Conservation (phyloP, 2,797 vertebrate species). For the Eleutherodactylus coqui region DNA sequence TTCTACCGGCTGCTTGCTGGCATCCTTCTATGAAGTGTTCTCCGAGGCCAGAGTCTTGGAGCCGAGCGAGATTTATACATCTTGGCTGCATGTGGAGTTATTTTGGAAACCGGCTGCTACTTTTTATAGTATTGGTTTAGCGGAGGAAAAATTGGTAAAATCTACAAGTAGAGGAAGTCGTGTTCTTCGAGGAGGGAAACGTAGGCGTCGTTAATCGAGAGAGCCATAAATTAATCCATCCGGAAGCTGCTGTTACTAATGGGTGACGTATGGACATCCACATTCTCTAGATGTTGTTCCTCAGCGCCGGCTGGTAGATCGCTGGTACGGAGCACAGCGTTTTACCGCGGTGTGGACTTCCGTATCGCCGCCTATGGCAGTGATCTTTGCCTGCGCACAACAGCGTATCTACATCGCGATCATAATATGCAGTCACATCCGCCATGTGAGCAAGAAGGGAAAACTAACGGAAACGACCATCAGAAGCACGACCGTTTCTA, state of each 20-base stretch:
- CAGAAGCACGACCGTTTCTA: not conserved
- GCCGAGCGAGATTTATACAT: conserved; percentile 53
- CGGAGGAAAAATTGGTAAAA: not conserved
- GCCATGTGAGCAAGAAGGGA: too few relatives aligned
- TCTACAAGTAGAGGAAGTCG: conserved; percentile 50
- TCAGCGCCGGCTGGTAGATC: too few relatives aligned
- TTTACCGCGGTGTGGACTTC: too few relatives aligned
- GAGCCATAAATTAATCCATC: conserved; percentile 59
- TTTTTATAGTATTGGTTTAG: conserved; percentile 58
- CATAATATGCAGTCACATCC: too few relatives aligned
- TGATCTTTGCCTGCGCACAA: too few relatives aligned
- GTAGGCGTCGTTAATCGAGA: conserved; percentile 50
- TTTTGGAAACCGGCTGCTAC: conserved; percentile 46
- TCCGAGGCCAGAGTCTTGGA: conserved; percentile 20
- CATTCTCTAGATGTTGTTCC: not conserved
- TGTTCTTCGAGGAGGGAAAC: conserved; percentile 42
- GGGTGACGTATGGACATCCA: not conserved
- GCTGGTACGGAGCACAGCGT: too few relatives aligned
- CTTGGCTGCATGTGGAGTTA: conserved; percentile 14
- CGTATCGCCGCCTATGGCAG: too few relatives aligned
- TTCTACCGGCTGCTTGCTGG: conserved; percentile 12
- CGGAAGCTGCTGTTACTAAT: conserved; percentile 37
- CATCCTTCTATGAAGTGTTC: conserved; percentile 36
- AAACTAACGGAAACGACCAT: too few relatives aligned
- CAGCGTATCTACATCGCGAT: too few relatives aligned